Conservation (phyloP, 2,113 vertebrate genomes). For the Heterotilapia buettikoferi region DNA sequence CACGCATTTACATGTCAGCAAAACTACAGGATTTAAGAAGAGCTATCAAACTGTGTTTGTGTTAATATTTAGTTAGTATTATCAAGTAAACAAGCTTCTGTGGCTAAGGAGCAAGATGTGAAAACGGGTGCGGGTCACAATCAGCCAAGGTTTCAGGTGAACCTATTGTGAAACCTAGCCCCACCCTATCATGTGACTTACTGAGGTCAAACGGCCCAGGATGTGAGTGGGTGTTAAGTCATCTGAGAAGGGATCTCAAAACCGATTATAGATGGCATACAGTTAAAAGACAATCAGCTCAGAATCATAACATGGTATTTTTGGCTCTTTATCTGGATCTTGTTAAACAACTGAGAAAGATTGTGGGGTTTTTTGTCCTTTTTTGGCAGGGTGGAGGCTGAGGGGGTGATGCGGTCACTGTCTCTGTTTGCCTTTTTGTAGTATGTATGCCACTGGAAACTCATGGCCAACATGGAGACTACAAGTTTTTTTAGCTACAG, state of each 20-base stretch:
- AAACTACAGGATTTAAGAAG: neutral
- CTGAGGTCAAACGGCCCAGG: neutral
- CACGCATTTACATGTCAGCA: neutral
- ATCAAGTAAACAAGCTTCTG: neutral
- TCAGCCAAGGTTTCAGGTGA: neutral
- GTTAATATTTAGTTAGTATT: neutral
- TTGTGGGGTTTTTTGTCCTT: rapidly evolving
- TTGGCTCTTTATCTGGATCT: neutral
- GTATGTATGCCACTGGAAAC: neutral
- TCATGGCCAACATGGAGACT: neutral
- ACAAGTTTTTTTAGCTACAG: neutral
- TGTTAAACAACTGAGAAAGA: neutral
- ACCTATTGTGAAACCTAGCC: neutral
- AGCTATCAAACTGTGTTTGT: neutral
- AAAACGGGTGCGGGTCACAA: neutral
- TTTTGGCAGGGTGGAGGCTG: neutral
- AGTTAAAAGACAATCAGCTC: neutral
- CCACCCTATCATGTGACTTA: neutral
- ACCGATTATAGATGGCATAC: neutral
- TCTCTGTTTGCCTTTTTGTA: neutral
- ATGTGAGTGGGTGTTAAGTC: neutral
- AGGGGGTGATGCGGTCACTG: neutral
- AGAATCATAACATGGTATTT: neutral
- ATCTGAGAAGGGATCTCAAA: neutral
- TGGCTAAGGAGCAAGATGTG: neutral